phyloP scores from a whole-genome alignment of 2,797 vertebrate genomes.

The Syngnathus acus region DNA sequence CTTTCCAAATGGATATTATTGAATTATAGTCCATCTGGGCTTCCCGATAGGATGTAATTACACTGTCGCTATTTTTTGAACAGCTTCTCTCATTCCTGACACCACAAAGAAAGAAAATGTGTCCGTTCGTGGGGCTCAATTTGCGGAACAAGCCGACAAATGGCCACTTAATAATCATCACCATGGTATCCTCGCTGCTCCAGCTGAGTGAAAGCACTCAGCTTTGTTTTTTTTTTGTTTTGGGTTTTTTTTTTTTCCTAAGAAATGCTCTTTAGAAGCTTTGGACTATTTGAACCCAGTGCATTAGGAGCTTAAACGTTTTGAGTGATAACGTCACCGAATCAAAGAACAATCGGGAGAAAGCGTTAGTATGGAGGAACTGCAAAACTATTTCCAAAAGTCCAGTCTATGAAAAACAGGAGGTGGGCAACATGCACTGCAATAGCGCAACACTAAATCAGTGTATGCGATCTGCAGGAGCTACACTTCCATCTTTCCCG shows the following conservation, averaged over 20 bases:
- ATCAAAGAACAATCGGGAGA: neutral
- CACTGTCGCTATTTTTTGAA: neutral
- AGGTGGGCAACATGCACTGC: neutral
- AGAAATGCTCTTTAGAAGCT: neutral
- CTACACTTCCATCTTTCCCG: slow-evolving; percentile 2
- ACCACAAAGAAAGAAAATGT: slow-evolving; percentile 3
- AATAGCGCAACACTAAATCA: neutral
- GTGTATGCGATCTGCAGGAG: slow-evolving; percentile 5
- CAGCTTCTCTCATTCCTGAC: neutral
- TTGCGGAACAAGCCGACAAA: slow-evolving; percentile 37
- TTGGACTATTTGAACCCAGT: slow-evolving; percentile 1
- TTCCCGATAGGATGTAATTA: neutral
- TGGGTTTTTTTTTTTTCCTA: neutral
- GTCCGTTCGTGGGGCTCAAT: slow-evolving; percentile 13
- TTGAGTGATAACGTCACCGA: neutral
- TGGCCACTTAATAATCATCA: slow-evolving; percentile 35
- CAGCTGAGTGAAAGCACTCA: slow-evolving; percentile 17
- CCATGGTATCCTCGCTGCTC: slow-evolving; percentile 43
- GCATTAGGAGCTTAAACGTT: neutral
- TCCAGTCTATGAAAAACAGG: neutral
- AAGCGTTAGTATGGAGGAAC: neutral
- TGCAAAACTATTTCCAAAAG: too few species aligned
- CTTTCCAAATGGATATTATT: neutral
- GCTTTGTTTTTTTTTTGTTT: neutral
- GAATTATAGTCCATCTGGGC: neutral